Evolutionary conservation across 2,113 vertebrate species (phyloP).

Genomic region (Micromys minutus): DNA sequence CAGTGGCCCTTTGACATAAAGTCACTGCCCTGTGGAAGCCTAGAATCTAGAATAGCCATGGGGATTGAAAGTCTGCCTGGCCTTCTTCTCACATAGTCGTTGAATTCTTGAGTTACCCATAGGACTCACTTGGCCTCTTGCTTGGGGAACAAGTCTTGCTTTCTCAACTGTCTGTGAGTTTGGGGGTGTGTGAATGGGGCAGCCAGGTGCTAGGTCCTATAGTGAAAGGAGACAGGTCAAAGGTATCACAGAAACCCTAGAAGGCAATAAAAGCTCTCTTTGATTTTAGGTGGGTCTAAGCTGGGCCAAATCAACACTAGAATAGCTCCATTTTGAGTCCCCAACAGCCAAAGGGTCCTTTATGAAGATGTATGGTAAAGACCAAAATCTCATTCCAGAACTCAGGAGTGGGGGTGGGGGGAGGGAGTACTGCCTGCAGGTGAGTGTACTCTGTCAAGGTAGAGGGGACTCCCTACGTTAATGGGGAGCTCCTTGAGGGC

Average conservation of each 20-base stretch:
- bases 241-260: slow-evolving; percentile 3
- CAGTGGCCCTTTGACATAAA: neutral
- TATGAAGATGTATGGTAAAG: neutral
- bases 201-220: neutral
- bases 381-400: neutral
- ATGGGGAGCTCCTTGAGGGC: no score
- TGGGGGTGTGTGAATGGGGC: neutral
- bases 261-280: slow-evolving; percentile 23
- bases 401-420: neutral
- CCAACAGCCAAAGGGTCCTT: neutral
- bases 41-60: neutral
- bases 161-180: neutral
- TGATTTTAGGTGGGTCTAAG: slow-evolving; percentile 6
- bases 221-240: neutral
- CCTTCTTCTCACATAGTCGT: neutral
- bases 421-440: neutral
- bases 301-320: slow-evolving; percentile 1
- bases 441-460: neutral
- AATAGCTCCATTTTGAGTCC: slow-evolving; percentile 11
- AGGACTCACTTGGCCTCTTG: neutral
- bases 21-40: neutral
- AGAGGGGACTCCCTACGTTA: neutral
- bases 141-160: neutral
- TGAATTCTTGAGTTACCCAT: neutral
- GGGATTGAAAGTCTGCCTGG: neutral